Evolutionary conservation across 1,140 invertebrate species (phyloP).

Genomic region (Drosophila funebris): DNA sequence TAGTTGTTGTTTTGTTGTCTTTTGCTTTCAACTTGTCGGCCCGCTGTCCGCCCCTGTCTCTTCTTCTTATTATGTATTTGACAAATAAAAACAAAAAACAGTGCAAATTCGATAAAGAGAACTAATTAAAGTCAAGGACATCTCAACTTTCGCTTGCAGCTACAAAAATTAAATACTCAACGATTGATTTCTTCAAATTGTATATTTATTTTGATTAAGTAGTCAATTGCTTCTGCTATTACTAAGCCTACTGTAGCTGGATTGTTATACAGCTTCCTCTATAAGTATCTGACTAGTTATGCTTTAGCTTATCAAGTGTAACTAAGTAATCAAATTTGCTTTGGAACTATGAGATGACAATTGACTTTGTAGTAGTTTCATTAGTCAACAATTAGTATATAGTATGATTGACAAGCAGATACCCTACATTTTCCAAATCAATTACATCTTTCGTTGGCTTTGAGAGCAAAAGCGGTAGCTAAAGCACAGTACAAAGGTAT

Average conservation of each 20-base stretch:
- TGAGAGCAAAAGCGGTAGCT: too few species aligned
- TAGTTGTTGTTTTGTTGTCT: conserved; percentile 23
- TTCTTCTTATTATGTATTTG: conserved; percentile 17
- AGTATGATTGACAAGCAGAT: not conserved
- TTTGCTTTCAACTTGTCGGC: conserved; percentile 41
- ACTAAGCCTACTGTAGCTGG: conserved; percentile 8
- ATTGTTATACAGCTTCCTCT: not conserved
- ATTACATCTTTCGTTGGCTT: too few species aligned
- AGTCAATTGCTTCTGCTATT: not conserved
- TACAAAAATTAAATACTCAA: conserved; percentile 11
- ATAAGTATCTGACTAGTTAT: not conserved
- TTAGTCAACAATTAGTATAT: conserved; percentile 60
- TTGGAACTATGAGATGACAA: conserved; percentile 20
- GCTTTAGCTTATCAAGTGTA: conserved; percentile 21
- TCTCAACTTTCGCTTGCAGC: conserved; percentile 31
- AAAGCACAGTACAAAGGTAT: not conserved
- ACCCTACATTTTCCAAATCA: not conserved
- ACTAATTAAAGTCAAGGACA: conserved; percentile 67
- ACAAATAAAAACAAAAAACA: conserved; percentile 38
- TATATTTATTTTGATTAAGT: not conserved
- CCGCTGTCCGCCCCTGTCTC: not conserved
- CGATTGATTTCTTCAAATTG: not conserved
- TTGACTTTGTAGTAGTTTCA: conserved; percentile 24
- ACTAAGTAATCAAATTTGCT: conserved; percentile 45
- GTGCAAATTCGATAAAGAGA: conserved; percentile 44